Percentiles rank a stretch among this genome's conserved stretches.
These are phyloP conservation scores for Aulostomus chinensis DNA, from an alignment of 2,797 vertebrate species.

Conservation along the genomic window DNA sequence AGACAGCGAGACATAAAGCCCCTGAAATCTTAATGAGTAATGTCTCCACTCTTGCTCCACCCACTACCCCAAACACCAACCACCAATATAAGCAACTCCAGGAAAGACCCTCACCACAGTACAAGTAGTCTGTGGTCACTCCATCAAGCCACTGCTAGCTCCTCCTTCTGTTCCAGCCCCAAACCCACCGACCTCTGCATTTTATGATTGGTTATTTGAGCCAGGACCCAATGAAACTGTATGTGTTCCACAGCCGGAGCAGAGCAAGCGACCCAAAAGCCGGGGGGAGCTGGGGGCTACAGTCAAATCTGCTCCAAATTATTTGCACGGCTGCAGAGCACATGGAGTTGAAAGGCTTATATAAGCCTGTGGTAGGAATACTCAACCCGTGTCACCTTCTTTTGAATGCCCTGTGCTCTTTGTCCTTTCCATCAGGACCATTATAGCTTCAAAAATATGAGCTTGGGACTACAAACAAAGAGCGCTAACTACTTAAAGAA, in stretches of 20 bases:
- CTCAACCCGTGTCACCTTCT: conserved; percentile 60
- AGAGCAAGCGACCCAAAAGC: conserved; percentile 42
- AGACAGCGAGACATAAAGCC: conserved; percentile 46
- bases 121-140: conserved; percentile 66
- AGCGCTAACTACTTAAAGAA: too few species aligned
- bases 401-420: conserved; percentile 41
- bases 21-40: conserved; percentile 68
- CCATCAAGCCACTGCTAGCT: conserved; percentile 35
- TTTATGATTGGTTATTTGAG: conserved; percentile 63
- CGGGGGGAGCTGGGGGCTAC: conserved; percentile 37
- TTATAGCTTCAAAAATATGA: conserved; percentile 33
- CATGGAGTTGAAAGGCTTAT: conserved; percentile 72
- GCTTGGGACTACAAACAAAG: background rate
- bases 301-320: conserved; percentile 64
- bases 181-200: conserved; percentile 56
- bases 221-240: conserved; percentile 48
- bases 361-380: conserved; percentile 70
- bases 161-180: conserved; percentile 50
- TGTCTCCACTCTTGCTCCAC: conserved; percentile 66
- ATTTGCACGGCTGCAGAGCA: conserved; percentile 70
- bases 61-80: conserved; percentile 52
- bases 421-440: conserved; percentile 24
- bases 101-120: conserved; percentile 76
- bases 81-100: conserved; percentile 67
- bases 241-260: conserved; percentile 46